Conservation (phyloP, 2,888 invertebrate genomes). For the Steinernema carpocapsae region DNA sequence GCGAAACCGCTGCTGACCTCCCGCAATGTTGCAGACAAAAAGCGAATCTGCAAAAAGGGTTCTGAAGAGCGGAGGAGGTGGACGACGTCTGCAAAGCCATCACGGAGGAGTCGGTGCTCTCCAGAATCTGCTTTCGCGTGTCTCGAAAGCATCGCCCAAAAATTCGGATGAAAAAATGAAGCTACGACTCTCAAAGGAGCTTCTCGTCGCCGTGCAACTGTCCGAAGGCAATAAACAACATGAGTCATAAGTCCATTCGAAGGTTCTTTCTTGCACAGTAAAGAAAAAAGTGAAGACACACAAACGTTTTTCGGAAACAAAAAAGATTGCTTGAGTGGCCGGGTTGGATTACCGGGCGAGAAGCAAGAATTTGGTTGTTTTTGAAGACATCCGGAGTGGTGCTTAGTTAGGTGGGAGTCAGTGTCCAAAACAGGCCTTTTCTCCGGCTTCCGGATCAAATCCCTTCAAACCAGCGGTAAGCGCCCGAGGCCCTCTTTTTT, state of each 20-base stretch:
- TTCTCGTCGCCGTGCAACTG: background rate
- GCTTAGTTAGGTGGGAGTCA: background rate
- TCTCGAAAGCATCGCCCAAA: background rate
- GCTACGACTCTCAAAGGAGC: slow-evolving; percentile 1
- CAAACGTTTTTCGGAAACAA: background rate
- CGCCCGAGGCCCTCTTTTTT: background rate
- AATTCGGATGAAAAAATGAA: slow-evolving; percentile 32
- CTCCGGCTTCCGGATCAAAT: background rate
- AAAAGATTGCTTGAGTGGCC: background rate
- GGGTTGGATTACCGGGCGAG: background rate
- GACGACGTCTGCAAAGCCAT: too few species aligned
- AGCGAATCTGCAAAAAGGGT: too few species aligned
- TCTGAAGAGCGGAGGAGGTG: slow-evolving; percentile 23
- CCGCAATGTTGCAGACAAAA: too few species aligned
- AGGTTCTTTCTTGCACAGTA: slow-evolving; percentile 7
- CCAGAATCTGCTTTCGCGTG: slow-evolving; percentile 19
- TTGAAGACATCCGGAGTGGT: background rate
- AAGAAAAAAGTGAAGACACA: background rate
- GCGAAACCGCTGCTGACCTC: too few species aligned
- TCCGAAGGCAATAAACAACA: slow-evolving; percentile 22
- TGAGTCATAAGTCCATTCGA: background rate
- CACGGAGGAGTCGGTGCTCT: background rate
- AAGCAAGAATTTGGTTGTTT: background rate
- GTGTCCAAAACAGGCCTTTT: background rate
- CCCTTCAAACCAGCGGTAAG: too few species aligned